These are phyloP conservation scores for Hemiprocne comata DNA, from an alignment of 2,113 vertebrate species.

Conservation along the genomic window DNA sequence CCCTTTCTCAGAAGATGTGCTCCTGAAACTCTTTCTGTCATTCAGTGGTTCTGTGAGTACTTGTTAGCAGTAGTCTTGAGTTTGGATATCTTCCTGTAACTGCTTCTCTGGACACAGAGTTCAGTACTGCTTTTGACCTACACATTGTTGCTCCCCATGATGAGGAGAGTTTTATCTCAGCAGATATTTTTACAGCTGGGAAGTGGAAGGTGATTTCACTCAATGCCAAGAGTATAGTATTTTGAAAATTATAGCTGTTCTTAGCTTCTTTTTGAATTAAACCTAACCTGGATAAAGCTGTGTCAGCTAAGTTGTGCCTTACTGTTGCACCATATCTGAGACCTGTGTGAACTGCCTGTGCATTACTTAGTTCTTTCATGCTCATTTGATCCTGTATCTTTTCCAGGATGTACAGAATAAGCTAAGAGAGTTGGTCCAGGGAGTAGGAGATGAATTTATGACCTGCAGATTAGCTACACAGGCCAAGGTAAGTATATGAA, in stretches of 20 bases:
- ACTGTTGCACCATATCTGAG: background rate
- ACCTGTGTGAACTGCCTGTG: background rate
- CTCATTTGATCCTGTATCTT: background rate
- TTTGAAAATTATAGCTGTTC: conserved; percentile 20
- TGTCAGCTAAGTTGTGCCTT: background rate
- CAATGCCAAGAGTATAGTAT: background rate
- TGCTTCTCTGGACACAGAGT: background rate
- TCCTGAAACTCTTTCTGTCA: conserved; percentile 91
- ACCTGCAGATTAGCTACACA: conserved; percentile 85
- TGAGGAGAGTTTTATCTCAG: background rate
- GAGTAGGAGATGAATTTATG: conserved; percentile 93
- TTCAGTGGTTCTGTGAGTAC: conserved; percentile 90
- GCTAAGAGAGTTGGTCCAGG: conserved; percentile 88
- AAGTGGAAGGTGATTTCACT: background rate
- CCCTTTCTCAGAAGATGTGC: conserved; percentile 89
- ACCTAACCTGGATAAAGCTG: background rate
- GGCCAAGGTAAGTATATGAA: conserved; percentile 87
- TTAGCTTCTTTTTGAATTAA: background rate
- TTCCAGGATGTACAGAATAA: conserved; percentile 92
- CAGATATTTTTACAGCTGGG: background rate
- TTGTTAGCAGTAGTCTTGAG: background rate
- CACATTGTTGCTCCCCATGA: background rate
- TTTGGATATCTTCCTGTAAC: background rate
- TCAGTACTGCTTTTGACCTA: background rate
- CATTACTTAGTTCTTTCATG: background rate